These are phyloP conservation scores for Athene cunicularia DNA, from an alignment of 2,113 vertebrate species.

Conservation along the genomic window DNA sequence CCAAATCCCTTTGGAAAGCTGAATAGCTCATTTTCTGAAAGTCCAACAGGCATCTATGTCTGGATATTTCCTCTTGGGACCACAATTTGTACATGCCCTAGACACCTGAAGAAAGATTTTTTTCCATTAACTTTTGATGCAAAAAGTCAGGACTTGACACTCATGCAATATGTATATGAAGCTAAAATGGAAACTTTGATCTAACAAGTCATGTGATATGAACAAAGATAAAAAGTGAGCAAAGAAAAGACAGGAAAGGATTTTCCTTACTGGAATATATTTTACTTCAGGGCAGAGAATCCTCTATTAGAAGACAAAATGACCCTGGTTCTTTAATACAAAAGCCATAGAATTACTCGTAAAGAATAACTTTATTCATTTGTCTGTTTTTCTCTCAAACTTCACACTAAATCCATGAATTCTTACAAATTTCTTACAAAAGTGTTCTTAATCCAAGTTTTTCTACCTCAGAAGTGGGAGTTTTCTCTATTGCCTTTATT, in stretches of 20 bases:
- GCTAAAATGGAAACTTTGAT: slow-evolving; percentile 54
- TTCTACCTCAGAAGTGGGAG: background rate
- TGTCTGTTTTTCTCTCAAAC: background rate
- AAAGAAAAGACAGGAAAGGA: background rate
- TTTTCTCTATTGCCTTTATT: background rate
- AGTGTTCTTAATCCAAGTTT: background rate
- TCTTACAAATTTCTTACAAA: background rate
- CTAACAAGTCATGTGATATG: background rate
- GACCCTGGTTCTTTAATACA: background rate
- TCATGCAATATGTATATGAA: slow-evolving; percentile 51
- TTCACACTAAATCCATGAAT: background rate
- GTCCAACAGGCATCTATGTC: background rate
- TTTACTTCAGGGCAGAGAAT: background rate
- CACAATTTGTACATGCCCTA: background rate
- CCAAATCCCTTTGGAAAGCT: slow-evolving; percentile 11
- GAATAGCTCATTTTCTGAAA: slow-evolving; percentile 13
- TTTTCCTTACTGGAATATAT: background rate
- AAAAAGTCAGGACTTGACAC: slow-evolving; percentile 4
- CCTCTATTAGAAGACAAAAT: background rate
- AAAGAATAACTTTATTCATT: background rate
- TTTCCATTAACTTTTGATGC: slow-evolving; percentile 46
- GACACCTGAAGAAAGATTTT: slow-evolving; percentile 3
- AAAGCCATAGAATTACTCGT: background rate
- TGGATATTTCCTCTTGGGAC: background rate
- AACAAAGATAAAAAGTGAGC: background rate